These are phyloP conservation scores for Aspidapion aeneum DNA, from an alignment of 2,888 invertebrate genomes.

Conservation along the genomic window DNA sequence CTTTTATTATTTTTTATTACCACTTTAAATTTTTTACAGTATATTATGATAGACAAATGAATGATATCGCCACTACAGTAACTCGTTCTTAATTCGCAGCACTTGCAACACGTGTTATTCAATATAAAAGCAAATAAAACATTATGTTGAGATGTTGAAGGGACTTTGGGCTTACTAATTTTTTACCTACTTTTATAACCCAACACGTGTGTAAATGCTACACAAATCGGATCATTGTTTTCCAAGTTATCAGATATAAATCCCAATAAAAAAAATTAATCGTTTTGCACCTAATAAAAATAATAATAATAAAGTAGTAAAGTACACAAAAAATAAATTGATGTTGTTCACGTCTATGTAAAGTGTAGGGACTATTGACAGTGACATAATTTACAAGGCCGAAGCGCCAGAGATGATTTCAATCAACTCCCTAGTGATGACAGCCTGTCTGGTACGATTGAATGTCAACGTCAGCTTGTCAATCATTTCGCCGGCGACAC, in stretches of 20 bases:
- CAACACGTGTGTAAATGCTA: background rate
- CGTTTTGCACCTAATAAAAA: background rate
- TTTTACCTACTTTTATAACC: background rate
- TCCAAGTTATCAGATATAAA: background rate
- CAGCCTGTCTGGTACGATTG: constrained; percentile 98
- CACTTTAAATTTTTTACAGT: background rate
- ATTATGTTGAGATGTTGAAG: background rate
- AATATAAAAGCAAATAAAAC: background rate
- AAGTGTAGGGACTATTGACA: too few relatives aligned
- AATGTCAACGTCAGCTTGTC: constrained; percentile 94
- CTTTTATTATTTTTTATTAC: background rate
- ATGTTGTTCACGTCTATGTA: too few relatives aligned
- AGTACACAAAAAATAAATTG: too few relatives aligned
- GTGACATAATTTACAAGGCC: constrained; percentile 74
- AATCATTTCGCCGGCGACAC: constrained; percentile 99
- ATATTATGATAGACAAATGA: too few relatives aligned
- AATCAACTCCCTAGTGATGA: constrained; percentile 96
- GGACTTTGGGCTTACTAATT: background rate
- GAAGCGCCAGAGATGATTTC: constrained; percentile 99
- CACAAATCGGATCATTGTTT: background rate
- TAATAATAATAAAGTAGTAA: too few relatives aligned
- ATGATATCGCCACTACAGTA: background rate
- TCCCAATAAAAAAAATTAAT: background rate
- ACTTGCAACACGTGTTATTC: too few relatives aligned
- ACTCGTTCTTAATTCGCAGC: background rate